Evolutionary conservation across 2,888 invertebrate genomes (phyloP), one percentile per base, ranked within the genome.

Genomic region (Tiliacea aurago): DNA sequence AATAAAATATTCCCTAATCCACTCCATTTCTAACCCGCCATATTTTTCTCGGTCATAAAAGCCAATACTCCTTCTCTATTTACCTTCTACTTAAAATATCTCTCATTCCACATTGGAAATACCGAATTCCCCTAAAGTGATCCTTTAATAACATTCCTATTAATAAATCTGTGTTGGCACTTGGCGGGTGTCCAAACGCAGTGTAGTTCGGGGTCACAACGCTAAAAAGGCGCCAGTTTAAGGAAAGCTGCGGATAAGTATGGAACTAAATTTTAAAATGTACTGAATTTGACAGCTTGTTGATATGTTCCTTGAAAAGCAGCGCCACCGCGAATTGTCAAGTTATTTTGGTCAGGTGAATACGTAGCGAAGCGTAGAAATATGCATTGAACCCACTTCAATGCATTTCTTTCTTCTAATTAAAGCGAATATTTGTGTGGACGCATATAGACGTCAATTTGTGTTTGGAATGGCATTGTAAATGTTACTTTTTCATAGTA

Each of bases 61-160:
- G 53, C 43, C 20, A 58, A 62, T 63, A 11, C 66, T n/a, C 28
- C 6, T 55, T 59, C 53, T 70, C 65, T 58, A 70, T 78, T 77
- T 70, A 59, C 18, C 20, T 58, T 69, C 13, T 53, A 62, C 67
- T 70, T 37, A 70, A 71, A 49, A 59, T 80, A 58, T 62, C 53
- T 71, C 56, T 71, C 80, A 84, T 84, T 80, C 80, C 84, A 84
- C 49, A 69, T 62, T 84, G 37, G 33, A 70, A 75, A 80, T 67
- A 73, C 69, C 58, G 66, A 76, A 86, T 76, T 79, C 84, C 79
- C 81, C 78, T 62, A 73, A 83, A 83, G 68, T 41, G 73, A 83
- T 85, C 85, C 86, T 84, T 81, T 83, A 77, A 84, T 84, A 80
- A 74, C 70, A 63, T 65, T 55, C 77, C 83, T 86, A 86, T 70